Evolutionary conservation across 2,113 vertebrate genomes (phyloP), one percentile per base, ranked within the genome.

Genomic region (Prunella himalayana): DNA sequence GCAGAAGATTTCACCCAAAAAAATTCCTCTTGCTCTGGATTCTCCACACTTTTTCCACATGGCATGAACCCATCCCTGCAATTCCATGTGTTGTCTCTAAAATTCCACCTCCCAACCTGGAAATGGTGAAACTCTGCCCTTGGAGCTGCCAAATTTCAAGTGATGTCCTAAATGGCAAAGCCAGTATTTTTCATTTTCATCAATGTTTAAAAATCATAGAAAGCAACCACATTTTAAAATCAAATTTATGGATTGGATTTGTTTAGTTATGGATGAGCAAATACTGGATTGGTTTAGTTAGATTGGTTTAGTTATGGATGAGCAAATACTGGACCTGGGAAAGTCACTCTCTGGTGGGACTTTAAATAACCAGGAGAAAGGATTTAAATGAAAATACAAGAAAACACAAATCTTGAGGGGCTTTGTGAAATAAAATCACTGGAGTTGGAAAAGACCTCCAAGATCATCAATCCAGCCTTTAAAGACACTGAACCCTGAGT

Each of bases 121-220:
- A 81, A 49, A 37, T 3, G 65, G 44, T 9, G 5, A 83, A 92
- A 30, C 8, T 31, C 71, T 27, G 76, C 13, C 30, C 35, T 20
- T 13, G 31, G 39, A 71, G 71, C 37, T 21, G 50, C 66, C 68
- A 41, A 2, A 69, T 16, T 69, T 5, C 66, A 83, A 59, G 63
- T 5, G 13, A 65, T 0, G 18, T 23, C 54, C 54, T 13, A 0
- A 41, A 16, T 0, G 4, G 59, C 3, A 21, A 45, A 31, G 33
- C 12, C 10, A 9, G 30, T 3, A 10, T 3, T 8, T 24, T 17
- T 27, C 14, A 3, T 9, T 35, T 51, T 21, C 49, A 33, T 11
- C 1, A 0, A 1, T 0, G 1, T 13, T 57, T 24, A 30, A 15
- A 84, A 37, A 35, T 2, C 51, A 3, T 0, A 6, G 63, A 21